Percentiles rank a stretch among this genome's conserved stretches.
Evolutionary conservation across 2,113 vertebrate species (phyloP).

Genomic region (Pachycephala philippinensis): DNA sequence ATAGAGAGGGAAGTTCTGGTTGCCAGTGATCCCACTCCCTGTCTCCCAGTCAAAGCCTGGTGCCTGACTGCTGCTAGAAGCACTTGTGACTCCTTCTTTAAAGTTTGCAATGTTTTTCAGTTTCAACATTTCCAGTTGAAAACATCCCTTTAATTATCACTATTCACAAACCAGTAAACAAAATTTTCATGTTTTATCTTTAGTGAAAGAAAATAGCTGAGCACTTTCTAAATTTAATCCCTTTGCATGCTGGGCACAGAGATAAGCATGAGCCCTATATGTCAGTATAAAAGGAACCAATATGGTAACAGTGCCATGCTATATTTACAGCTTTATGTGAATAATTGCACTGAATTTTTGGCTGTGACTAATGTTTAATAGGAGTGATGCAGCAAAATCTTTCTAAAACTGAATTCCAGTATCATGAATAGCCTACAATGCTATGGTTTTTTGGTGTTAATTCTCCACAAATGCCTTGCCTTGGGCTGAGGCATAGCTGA

Average conservation of each 20-base stretch:
- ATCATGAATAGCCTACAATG: neutral
- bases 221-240: neutral
- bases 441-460: neutral
- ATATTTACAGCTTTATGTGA: neutral
- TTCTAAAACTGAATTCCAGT: neutral
- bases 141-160: neutral
- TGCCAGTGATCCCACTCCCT: neutral
- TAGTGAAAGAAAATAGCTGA: neutral
- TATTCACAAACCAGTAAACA: slow-evolving; percentile 10
- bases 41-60: neutral
- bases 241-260: neutral
- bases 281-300: neutral
- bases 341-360: neutral
- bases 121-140: neutral
- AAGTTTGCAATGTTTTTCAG: neutral
- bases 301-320: neutral
- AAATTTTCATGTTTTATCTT: slow-evolving; percentile 7
- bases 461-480: neutral
- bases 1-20: neutral
- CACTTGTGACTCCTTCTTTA: neutral
- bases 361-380: neutral
- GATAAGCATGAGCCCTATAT: neutral
- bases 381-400: neutral
- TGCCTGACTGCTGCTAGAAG: neutral
- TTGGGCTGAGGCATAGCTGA: neutral